A percentile compares a stretch with the other conserved stretches of the same genome.
Conservation (phyloP, 2,888 invertebrate genomes). For the Hypena proboscidalis region DNA sequence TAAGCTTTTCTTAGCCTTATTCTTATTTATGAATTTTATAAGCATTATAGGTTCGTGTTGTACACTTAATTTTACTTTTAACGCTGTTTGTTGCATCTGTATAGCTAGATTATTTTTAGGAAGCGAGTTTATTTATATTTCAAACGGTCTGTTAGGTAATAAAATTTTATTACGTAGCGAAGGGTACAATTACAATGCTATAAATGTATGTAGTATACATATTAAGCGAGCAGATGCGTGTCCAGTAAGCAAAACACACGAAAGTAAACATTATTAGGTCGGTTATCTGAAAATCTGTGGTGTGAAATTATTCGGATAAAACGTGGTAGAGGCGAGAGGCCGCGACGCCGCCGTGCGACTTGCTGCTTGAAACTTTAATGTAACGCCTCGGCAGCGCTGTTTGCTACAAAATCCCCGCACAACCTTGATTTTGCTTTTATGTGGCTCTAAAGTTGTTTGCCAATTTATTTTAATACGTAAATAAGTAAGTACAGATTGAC, state of each 20-base stretch:
- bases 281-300: slow-evolving; percentile 59
- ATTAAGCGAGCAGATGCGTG: slow-evolving; percentile 30
- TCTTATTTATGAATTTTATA: slow-evolving; percentile 28
- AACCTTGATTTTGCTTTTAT: slow-evolving; percentile 70
- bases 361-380: slow-evolving; percentile 73
- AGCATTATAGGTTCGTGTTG: slow-evolving; percentile 20
- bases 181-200: slow-evolving; percentile 41
- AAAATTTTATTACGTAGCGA: slow-evolving; percentile 33
- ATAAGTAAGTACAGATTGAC: slow-evolving; percentile 29
- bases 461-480: slow-evolving; percentile 64
- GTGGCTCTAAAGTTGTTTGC: slow-evolving; percentile 60
- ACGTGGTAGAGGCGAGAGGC: slow-evolving; percentile 51
- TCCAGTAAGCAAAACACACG: slow-evolving; percentile 37
- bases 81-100: slow-evolving; percentile 4
- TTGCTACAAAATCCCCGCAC: slow-evolving; percentile 61
- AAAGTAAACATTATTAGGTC: slow-evolving; percentile 50
- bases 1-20: slow-evolving; percentile 33
- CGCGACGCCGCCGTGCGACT: slow-evolving; percentile 37
- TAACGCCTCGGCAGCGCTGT: slow-evolving; percentile 57
- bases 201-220: slow-evolving; percentile 41
- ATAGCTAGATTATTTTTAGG: slow-evolving; percentile 18
- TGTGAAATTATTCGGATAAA: slow-evolving; percentile 68
- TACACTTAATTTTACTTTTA: slow-evolving; percentile 11
- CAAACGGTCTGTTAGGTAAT: slow-evolving; percentile 24
- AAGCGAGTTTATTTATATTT: slow-evolving; percentile 30